Base-by-base conservation (phyloP, 2,113 vertebrate species). In the Planiliza haematocheilus region DNA sequence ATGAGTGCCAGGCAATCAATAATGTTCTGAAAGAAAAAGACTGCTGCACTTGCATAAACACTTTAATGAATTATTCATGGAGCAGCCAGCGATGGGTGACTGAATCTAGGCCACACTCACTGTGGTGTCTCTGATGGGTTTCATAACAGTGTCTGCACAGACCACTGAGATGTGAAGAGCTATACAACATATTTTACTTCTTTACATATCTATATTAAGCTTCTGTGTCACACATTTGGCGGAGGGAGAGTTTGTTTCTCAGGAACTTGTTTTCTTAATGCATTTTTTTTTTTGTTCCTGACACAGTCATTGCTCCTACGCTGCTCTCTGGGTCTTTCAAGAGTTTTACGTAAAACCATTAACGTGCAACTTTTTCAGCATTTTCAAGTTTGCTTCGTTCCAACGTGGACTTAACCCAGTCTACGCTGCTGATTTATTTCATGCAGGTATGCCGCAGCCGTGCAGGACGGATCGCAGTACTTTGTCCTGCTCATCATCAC, bases 401-500 rank as follows among this genome's bases (percentile, higher is more conserved):
- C 49, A 53, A 70, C 42, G 14, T n/a, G 1, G 36, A 2, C 39
- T n/a, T 56, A 60, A 84, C 49, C 34, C 18, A 9, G 21, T 51
- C 14, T 57, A 12, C 55, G 39, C 18, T 52, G 14, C 12, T 80
- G 56, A 21, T 60, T 43, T 51, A n/a, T 75, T 41, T 71, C 36
- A 57, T 52, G 2, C 92, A 98, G 96, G 66, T 95, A 94, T 1
- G 96, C 96, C 0, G 94, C 94, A 0, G 93, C 93, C 0, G 96
- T 97, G 74, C 94, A 96, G 84, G 96, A 98, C 0, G 97, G 97
- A 30, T 96, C 96, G 43, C 97, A 97, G 87, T 98, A 98, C 85
- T 98, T 96, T 0, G 95, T 98, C 30, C 92, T 98, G 30, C 96
- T 98, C 86, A 98, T 98, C 92, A 97, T 98, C 91, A 98, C 97